Base-by-base conservation (phyloP, 1,140 invertebrate genomes). In the Conus ventricosus region DNA sequence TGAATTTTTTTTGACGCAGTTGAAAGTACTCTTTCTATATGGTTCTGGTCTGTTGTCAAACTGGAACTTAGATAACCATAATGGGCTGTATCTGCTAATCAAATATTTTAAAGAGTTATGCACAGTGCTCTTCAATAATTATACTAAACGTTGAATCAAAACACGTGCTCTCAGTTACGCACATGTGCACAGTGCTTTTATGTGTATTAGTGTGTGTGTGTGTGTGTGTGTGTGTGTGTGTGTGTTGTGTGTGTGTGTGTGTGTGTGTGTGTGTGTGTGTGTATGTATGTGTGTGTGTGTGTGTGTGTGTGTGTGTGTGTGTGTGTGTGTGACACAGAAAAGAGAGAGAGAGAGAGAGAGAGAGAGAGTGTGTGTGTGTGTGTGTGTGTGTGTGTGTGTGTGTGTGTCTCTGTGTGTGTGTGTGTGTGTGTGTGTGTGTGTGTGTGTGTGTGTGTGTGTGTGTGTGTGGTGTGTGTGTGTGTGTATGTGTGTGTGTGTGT, bases 361-460 rank as follows among this genome's bases (percentile, higher is more conserved):
- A 5, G 67, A 5, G 67, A 5, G 15, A 5, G 67, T 20, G 67
- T 71, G 23, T 71, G 67, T 71, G 67, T 71, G 67, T 71, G 67
- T 71, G 67, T 71, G 67, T 71, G 67, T 71, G 67, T 71, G 67
- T 71, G 67, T 71, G 67, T n/a, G 67, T 10, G 67, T 0, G 6
- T 10, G 67, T 4, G 17, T 10, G 67, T n/a, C 4, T 71, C 4
- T n/a, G 67, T 71, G 67, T n/a, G 17, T 71, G 67, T n/a, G 76
- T 78, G 76, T 78, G 27, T 78, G 76, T 78, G 27, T 78, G 76
- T 78, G 25, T 39, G n/a, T 39, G 25, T 78, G 76, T 78, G 76
- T 78, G 76, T 39, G 76, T 78, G 76, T 78, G 76, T 78, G 76
- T 78, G 76, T 78, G 76, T 60, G 67, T 71, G 67, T 71, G 11